Evolutionary conservation across 2,113 vertebrate species (phyloP), one percentile per base, ranked within the genome.

Genomic region (Pomatostomus ruficeps): DNA sequence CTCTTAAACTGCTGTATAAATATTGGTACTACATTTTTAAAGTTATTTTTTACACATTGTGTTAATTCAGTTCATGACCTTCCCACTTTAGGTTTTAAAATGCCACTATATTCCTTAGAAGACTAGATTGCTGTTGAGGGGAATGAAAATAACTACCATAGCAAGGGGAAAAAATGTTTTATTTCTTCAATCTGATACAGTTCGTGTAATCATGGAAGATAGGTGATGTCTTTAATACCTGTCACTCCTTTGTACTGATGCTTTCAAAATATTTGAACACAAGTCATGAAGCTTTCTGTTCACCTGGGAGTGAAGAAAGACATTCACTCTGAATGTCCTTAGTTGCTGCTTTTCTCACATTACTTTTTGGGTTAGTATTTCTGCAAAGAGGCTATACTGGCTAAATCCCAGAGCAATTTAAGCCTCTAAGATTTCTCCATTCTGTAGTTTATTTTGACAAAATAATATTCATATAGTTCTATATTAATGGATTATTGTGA

Each of bases 221-320:
- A 59, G 51, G 45, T 59, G 12, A 29, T 81, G 65, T 67, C 70
- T 89, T 78, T 91, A 74, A n/a, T 74, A 63, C 24, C 24, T 84
- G 43, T 88, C 89, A 67, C 52, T 92, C 28, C 14, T 21, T 83
- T 62, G 31, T 67, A 38, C 19, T 92, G 61, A 55, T 4, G 20
- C 61, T 89, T 93, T 86, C 4, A n/a, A 96, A 91, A 81, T 93
- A 91, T 62, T 93, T 93, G 91, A 61, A 87, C 61, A 61, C 68
- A 82, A 96, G 46, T 89, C 65, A 14, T 55, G 51, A 57, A 75
- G 65, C 74, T 78, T 66, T 86, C 66, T 48, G 23, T 80, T 96
- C 63, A 80, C 58, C 38, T 81, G 85, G 63, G 68, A 88, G 66
- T 62, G 48, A 68, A 90, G 49, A 65, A 22, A 74, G 75, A 49